Evolutionary conservation across 1,140 invertebrate species (phyloP), one percentile per base, ranked within the genome.

Genomic region (Drosophila asahinai): DNA sequence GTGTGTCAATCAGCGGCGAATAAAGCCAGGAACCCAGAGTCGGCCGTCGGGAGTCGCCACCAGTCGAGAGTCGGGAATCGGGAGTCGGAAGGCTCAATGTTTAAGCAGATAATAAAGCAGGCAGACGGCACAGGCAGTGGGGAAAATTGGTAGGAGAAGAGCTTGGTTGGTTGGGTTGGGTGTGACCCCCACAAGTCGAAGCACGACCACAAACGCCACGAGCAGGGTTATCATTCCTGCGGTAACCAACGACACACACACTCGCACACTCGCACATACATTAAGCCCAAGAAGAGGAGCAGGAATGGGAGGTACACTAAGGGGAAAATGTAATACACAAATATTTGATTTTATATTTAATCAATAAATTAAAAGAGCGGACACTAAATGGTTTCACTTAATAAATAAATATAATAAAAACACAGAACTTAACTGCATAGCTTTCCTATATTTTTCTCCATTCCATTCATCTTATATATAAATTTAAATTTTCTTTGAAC

Each of bases 71-170:
- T 68, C 66, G 63, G 48, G 62, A 49, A 45, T 33, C 57, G 17
- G 42, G 17, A 73, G 57, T 70, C 66, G 64, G 48, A 70, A 65
- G 61, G 67, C 81, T 81, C 84, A 81, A 90, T 86, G 81, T 90
- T 90, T 89, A 89, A 89, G 86, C 78, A 89, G 86, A 89, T 89
- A 89, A 90, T 90, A 89, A 89, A 89, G 54, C 73, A 81, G 64
- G 14, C 65, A 79, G 64, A 47, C 48, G 58, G 51, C 38, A 19
- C 43, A 19, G 45, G 51, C 17, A 15, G 33, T 38, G 2, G 52
- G 25, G 47, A 36, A 48, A 36, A 12, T 42, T 15, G 38, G 6
- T 33, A 42, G 33, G 19, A 42, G 51, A 15, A 19, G 12, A 33
- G 11, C 30, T 45, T 8, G 40, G 12, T 62, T 40, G 51, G 36